A percentile compares a stretch with the other conserved stretches of the same genome.
These are phyloP conservation scores for Sitta carolinensis DNA, from an alignment of 2,797 vertebrate genomes.

Conservation along the genomic window DNA sequence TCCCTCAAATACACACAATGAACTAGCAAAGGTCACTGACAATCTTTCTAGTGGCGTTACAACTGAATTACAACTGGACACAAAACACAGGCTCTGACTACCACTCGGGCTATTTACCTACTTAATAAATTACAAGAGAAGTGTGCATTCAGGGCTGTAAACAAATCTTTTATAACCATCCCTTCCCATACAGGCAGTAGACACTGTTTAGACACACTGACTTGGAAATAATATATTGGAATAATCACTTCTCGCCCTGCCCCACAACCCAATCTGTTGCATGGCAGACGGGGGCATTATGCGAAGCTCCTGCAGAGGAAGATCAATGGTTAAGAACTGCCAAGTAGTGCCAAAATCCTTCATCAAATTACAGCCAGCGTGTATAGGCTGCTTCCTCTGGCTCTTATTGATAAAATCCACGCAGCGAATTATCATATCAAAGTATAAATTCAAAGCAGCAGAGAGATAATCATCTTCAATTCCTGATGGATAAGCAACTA, in stretches of 20 bases:
- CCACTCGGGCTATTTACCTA: neutral
- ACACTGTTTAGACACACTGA: neutral
- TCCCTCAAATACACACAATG: neutral
- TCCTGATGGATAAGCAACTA: conserved; percentile 1
- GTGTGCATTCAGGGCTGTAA: conserved; percentile 11
- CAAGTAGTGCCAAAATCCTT: conserved; percentile 28
- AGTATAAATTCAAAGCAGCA: conserved; percentile 41
- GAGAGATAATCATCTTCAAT: neutral
- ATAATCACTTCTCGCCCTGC: neutral
- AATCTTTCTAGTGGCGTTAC: conserved; percentile 22
- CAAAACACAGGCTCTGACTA: conserved; percentile 24
- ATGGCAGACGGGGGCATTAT: neutral
- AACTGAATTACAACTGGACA: conserved; percentile 36
- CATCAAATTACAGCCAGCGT: neutral
- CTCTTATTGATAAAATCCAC: conserved; percentile 42
- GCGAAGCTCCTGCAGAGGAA: neutral
- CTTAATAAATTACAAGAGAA: conserved; percentile 53
- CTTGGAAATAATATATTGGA: neutral
- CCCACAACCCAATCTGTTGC: neutral
- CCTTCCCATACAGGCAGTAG: neutral
- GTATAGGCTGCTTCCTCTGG: neutral
- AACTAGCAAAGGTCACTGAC: conserved; percentile 12
- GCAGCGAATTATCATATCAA: conserved; percentile 58
- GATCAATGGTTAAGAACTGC: neutral
- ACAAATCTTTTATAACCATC: neutral